Conservation (phyloP, 2,888 invertebrate genomes). For the Melieria crassipennis region DNA sequence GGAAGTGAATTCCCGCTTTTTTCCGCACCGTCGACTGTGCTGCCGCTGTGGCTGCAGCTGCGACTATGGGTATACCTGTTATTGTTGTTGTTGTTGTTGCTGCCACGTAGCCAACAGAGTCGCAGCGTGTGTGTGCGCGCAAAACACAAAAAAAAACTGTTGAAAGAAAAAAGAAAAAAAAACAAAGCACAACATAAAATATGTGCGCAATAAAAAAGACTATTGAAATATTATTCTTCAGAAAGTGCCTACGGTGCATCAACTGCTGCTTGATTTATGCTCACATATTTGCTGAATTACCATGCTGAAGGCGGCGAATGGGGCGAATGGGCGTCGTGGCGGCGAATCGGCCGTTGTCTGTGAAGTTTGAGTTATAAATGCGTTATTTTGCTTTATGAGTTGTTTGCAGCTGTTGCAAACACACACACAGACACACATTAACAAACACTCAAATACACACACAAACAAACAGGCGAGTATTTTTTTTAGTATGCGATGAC, state of each 20-base stretch:
- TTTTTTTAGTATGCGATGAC: too few relatives aligned
- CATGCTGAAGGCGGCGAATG: slow-evolving; percentile 11
- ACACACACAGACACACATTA: too few relatives aligned
- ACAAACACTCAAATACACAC: too few relatives aligned
- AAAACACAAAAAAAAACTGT: background rate
- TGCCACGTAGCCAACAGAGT: background rate
- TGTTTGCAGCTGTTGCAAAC: background rate
- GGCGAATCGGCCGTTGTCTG: background rate
- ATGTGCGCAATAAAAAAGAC: slow-evolving; percentile 26
- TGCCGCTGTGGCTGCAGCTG: background rate
- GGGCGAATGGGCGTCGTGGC: background rate
- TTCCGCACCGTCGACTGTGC: background rate
- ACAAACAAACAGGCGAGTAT: too few relatives aligned
- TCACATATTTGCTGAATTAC: slow-evolving; percentile 19
- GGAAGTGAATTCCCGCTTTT: background rate
- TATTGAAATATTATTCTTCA: slow-evolving; percentile 22
- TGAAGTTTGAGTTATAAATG: background rate
- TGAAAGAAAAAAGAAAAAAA: too few relatives aligned
- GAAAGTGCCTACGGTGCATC: slow-evolving; percentile 14
- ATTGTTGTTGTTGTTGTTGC: background rate
- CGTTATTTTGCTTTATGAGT: slow-evolving; percentile 12
- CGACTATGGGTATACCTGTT: background rate
- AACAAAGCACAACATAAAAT: slow-evolving; percentile 9
- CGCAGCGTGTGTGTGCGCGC: background rate
- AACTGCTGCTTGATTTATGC: slow-evolving; percentile 22